Evolutionary conservation across 2,797 vertebrate species (phyloP).

Genomic region (Siniperca scherzeri): DNA sequence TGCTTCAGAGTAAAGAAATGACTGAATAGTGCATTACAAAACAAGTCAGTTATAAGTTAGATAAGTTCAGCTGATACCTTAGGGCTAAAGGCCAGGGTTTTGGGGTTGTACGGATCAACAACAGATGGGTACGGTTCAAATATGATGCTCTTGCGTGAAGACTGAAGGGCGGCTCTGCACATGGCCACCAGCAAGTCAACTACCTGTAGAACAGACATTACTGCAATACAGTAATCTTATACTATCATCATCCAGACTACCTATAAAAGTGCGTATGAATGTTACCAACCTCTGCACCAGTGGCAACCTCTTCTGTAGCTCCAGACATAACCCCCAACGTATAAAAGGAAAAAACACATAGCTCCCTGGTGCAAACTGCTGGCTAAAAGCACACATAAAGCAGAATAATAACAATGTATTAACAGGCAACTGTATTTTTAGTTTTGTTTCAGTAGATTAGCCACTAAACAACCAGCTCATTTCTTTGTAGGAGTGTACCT

Average conservation of each 20-base stretch:
- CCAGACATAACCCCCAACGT: conserved; percentile 94
- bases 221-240: not conserved
- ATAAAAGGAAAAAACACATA: conserved; percentile 95
- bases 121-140: conserved; percentile 95
- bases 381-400: conserved; percentile 83
- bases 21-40: not conserved
- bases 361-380: conserved; percentile 94
- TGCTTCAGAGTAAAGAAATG: not conserved
- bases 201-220: conserved; percentile 82
- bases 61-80: conserved; percentile 83
- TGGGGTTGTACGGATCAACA: conserved; percentile 92
- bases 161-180: conserved; percentile 94
- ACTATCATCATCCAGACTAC: not conserved
- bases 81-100: conserved; percentile 93
- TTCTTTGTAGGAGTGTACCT: conserved; percentile 83
- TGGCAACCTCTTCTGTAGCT: conserved; percentile 93
- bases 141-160: conserved; percentile 93
- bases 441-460: not conserved
- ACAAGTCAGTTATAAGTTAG: not conserved
- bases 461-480: not conserved
- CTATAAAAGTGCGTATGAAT: not conserved
- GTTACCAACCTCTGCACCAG: conserved; percentile 91
- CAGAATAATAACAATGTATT: not conserved
- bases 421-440: not conserved
- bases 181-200: conserved; percentile 94